Evolutionary conservation across 2,113 vertebrate species (phyloP), one percentile per base, ranked within the genome.

Genomic region (Pleuronectes platessa): DNA sequence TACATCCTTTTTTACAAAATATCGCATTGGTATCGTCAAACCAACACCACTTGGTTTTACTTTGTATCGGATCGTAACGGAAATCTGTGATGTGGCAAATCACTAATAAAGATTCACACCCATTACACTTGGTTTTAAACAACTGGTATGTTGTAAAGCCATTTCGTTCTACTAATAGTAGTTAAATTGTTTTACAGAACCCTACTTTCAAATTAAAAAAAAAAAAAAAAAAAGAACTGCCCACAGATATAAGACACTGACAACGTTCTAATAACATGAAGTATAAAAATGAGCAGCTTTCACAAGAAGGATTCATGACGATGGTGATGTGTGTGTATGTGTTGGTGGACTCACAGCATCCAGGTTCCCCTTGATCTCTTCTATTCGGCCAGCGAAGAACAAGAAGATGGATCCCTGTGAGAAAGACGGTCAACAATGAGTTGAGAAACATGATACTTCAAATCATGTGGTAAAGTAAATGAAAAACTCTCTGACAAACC

Each of bases 381-480:
- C 97, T 87, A 99, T 98, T 92, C 98, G 96, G 71, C 98, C 98
- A 53, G 97, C 97, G 63, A 99, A 99, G 92, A 99, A 99, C 88
- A 99, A 95, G 93, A 99, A 99, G 93, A 99, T 98, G 86, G 97
- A 96, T 15, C 98, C 97, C 98, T 99, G 89, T 82, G 74, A 89
- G 78, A 91, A 62, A 91, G 35, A 87, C 56, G 61, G 24, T 68
- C 1, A 45, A 71, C 7, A 7, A 21, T 5, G 26, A 69, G 26
- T 17, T 6, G 51, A 21, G 20, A 54, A 54, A 54, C 20, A 54
- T 8, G 14, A 54, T 8, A 53, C 17, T 69, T 23, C 0, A 18
- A 35, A 73, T 45, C 18, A 51, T 12, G 9, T 40, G 35, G 14
- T n/a, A 47, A 21, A 24, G 17, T 23, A 23, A 42, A 21, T 15